Evolutionary conservation across 2,888 invertebrate genomes (phyloP).

Genomic region (Nephrotoma guestfalica): DNA sequence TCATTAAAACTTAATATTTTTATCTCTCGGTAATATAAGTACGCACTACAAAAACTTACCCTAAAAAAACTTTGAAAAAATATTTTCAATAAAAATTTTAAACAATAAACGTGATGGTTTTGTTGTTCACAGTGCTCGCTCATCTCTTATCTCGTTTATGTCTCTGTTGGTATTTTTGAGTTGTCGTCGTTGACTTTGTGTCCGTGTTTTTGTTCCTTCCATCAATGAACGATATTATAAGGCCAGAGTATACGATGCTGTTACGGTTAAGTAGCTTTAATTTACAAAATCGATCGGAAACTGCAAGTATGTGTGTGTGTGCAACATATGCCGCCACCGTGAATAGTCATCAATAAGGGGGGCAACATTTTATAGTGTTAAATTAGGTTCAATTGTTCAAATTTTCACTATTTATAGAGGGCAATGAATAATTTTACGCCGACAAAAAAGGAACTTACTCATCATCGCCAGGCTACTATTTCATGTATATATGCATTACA

Average conservation of each 20-base stretch:
- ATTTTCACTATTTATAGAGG: background rate
- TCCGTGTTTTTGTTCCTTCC: background rate
- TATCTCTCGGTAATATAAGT: background rate
- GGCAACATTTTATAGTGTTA: background rate
- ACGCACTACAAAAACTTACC: slow-evolving; percentile 1
- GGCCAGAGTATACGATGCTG: background rate
- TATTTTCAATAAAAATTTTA: background rate
- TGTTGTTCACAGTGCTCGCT: background rate
- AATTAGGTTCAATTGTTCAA: background rate
- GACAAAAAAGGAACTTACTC: background rate
- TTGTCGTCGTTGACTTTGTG: background rate
- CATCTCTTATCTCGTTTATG: background rate
- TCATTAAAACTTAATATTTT: background rate
- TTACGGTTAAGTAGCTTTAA: background rate
- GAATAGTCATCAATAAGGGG: background rate
- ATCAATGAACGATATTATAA: background rate
- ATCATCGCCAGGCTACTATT: background rate
- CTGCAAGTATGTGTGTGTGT: background rate
- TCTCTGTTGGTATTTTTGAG: background rate
- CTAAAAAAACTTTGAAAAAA: background rate
- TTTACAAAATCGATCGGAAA: background rate
- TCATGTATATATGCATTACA: background rate
- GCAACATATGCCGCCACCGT: background rate
- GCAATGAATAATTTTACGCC: background rate
- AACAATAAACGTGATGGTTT: slow-evolving; percentile 1